A percentile compares a stretch with the other conserved stretches of the same genome.
These are phyloP conservation scores for Chrysina gloriosa DNA, from an alignment of 2,888 invertebrate species.

Conservation along the genomic window DNA sequence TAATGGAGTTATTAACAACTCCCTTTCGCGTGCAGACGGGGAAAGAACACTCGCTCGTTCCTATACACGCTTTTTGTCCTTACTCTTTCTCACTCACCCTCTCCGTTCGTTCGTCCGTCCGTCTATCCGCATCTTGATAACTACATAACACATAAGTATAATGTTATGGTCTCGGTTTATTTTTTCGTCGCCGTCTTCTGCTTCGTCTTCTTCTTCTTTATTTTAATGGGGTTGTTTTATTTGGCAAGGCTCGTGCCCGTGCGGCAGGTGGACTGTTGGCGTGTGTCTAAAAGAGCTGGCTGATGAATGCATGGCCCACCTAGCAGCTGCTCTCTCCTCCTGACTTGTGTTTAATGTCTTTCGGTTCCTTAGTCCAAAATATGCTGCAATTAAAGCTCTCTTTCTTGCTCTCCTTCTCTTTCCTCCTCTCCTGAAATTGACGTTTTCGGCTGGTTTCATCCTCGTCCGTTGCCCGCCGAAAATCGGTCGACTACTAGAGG, in stretches of 20 bases:
- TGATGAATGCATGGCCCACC: slow-evolving; percentile 53
- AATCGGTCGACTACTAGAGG: slow-evolving; percentile 33
- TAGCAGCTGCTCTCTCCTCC: slow-evolving; percentile 50
- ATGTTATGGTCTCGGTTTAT: slow-evolving; percentile 40
- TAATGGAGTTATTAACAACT: slow-evolving; percentile 38
- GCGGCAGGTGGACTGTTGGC: slow-evolving; percentile 64
- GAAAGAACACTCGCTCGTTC: slow-evolving; percentile 28
- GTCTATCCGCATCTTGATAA: slow-evolving; percentile 34
- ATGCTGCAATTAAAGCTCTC: slow-evolving; percentile 54
- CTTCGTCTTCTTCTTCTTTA: slow-evolving; percentile 32
- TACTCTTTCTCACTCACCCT: slow-evolving; percentile 32
- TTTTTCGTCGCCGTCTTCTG: slow-evolving; percentile 37
- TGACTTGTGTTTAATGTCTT: slow-evolving; percentile 46
- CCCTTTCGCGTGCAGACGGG: slow-evolving; percentile 30
- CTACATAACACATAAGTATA: slow-evolving; percentile 35
- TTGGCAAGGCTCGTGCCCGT: slow-evolving; percentile 53
- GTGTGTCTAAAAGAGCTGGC: slow-evolving; percentile 64
- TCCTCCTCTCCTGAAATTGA: slow-evolving; percentile 12
- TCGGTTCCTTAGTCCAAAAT: slow-evolving; percentile 47
- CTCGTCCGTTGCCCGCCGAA: slow-evolving; percentile 25
- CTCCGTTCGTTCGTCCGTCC: slow-evolving; percentile 24
- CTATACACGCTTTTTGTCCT: slow-evolving; percentile 17
- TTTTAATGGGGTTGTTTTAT: slow-evolving; percentile 54
- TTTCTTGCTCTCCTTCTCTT: slow-evolving; percentile 45
- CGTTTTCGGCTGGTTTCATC: slow-evolving; percentile 22